Conservation (phyloP, 2,888 invertebrate genomes). For the Sinohyriopsis cumingii region DNA sequence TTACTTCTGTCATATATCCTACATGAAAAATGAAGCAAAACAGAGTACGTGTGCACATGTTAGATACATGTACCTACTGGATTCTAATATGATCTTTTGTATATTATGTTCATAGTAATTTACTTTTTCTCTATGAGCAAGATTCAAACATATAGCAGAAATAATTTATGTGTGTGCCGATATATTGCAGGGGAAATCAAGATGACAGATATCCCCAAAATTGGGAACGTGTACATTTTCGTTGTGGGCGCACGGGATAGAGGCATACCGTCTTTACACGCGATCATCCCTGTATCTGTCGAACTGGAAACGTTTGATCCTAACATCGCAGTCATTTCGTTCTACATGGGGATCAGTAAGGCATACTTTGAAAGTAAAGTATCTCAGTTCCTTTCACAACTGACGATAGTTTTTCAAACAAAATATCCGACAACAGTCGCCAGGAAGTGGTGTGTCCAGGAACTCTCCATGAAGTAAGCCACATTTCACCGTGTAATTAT, state of each 20-base stretch:
- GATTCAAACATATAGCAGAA: no score
- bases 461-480: conserved; percentile 30
- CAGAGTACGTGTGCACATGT: no score
- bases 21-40: no score
- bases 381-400: conserved; percentile 41
- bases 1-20: no score
- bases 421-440: conserved; percentile 39
- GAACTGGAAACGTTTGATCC: conserved; percentile 59
- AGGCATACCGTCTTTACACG: conserved; percentile 37
- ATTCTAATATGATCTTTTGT: no score
- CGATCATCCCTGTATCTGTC: conserved; percentile 44
- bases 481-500: no score
- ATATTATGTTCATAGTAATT: no score
- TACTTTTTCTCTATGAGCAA: no score
- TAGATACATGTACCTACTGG: no score
- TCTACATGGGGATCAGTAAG: conserved; percentile 38
- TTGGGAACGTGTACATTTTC: conserved; percentile 38
- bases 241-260: conserved; percentile 47
- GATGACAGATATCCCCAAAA: conserved; percentile 26
- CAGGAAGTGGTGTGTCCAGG: conserved; percentile 52
- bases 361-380: conserved; percentile 34
- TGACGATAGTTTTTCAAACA: conserved; percentile 38
- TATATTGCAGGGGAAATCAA: conserved; percentile 37
- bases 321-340: conserved; percentile 33
- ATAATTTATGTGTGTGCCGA: no score